These are phyloP conservation scores for Psylliodes chrysocephalus DNA, from an alignment of 2,888 invertebrate genomes.

Conservation along the genomic window DNA sequence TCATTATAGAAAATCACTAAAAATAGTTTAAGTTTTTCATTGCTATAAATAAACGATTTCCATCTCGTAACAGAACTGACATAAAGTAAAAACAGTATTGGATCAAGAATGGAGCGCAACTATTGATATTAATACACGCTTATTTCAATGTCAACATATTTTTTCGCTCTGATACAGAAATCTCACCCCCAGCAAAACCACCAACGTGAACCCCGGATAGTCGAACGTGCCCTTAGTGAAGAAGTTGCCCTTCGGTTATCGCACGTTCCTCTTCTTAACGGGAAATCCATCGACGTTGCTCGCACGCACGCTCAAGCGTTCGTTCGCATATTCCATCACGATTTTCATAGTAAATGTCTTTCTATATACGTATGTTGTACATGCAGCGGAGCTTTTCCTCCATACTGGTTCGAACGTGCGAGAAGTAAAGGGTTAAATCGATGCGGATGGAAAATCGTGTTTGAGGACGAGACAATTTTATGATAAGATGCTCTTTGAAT, in stretches of 20 bases:
- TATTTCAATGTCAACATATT: too few relatives aligned
- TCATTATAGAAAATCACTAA: too few relatives aligned
- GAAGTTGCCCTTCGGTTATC: conserved; percentile 61
- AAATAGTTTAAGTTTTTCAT: too few relatives aligned
- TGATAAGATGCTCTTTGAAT: not conserved
- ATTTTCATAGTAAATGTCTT: conserved; percentile 53
- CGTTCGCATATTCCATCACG: conserved; percentile 56
- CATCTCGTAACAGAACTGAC: too few relatives aligned
- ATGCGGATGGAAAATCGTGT: not conserved
- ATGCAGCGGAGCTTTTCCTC: conserved; percentile 28
- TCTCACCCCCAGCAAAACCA: not conserved
- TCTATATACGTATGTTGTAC: conserved; percentile 45
- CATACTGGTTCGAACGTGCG: not conserved
- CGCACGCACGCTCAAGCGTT: conserved; percentile 60
- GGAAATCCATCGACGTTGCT: conserved; percentile 61
- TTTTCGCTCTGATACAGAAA: not conserved
- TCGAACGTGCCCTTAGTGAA: conserved; percentile 47
- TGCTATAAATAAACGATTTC: too few relatives aligned
- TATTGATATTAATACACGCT: too few relatives aligned
- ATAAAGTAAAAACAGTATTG: too few relatives aligned
- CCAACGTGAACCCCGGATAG: not conserved
- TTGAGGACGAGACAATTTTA: not conserved
- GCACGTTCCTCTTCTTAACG: conserved; percentile 64
- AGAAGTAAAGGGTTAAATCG: not conserved
- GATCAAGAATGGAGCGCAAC: too few relatives aligned